These are phyloP conservation scores for Poecilia picta DNA, from an alignment of 2,797 vertebrate genomes.

Conservation along the genomic window DNA sequence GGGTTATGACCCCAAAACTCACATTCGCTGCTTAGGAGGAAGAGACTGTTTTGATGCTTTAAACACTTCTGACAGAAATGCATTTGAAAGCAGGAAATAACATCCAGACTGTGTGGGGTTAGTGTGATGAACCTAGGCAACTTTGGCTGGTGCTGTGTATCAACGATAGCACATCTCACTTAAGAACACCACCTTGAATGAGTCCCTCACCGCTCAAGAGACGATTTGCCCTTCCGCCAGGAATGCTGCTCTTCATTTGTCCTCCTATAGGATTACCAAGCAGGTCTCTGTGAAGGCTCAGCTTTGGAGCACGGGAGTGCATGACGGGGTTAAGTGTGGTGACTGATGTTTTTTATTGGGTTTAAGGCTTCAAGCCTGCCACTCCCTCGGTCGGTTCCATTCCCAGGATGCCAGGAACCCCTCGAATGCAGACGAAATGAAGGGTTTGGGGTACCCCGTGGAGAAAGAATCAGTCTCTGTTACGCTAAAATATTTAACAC, in stretches of 20 bases:
- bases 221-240: slow-evolving; percentile 52
- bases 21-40: slow-evolving; percentile 52
- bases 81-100: slow-evolving; percentile 25
- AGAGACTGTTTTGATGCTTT: slow-evolving; percentile 61
- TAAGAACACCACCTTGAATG: slow-evolving; percentile 30
- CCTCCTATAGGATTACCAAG: slow-evolving; percentile 69
- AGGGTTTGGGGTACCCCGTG: not conserved
- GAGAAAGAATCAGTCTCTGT: slow-evolving; percentile 9
- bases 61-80: slow-evolving; percentile 53
- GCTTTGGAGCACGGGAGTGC: slow-evolving; percentile 62
- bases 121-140: slow-evolving; percentile 41
- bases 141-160: slow-evolving; percentile 50
- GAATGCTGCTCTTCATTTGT: slow-evolving; percentile 71
- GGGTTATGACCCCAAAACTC: slow-evolving; percentile 42
- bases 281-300: slow-evolving; percentile 60
- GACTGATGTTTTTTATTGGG: slow-evolving; percentile 68
- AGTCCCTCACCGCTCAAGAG: slow-evolving; percentile 30
- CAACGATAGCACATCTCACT: slow-evolving; percentile 54
- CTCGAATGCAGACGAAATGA: slow-evolving; percentile 21
- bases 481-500: not conserved
- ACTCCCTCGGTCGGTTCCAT: slow-evolving; percentile 64
- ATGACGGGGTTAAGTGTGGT: slow-evolving; percentile 68
- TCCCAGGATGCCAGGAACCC: slow-evolving; percentile 65
- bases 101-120: slow-evolving; percentile 12
- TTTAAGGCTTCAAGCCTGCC: slow-evolving; percentile 60